phyloP scores from a whole-genome alignment of 2,797 vertebrate species.

The Enteromius unitaeniatus region DNA sequence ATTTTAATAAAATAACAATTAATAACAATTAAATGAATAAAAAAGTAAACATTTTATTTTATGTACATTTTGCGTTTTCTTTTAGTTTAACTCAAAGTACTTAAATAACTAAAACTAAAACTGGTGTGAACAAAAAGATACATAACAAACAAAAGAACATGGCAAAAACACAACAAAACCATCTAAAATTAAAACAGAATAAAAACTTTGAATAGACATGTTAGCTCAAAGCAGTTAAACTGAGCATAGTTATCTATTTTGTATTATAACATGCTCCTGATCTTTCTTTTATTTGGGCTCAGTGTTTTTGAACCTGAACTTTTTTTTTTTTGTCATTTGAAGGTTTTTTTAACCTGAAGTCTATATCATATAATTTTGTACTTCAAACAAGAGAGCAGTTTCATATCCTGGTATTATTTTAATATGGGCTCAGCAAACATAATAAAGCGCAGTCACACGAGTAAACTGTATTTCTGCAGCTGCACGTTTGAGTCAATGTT shows the following conservation, averaged over 20 bases:
- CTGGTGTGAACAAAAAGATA: too few relatives aligned
- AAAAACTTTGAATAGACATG: not conserved
- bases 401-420: conserved; percentile 3
- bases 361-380: not conserved
- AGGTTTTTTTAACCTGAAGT: not conserved
- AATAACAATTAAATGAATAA: too few relatives aligned
- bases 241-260: not conserved
- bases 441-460: not conserved
- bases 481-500: conserved; percentile 52
- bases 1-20: too few relatives aligned
- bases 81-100: too few relatives aligned
- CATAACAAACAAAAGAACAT: too few relatives aligned
- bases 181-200: too few relatives aligned
- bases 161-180: too few relatives aligned
- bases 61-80: too few relatives aligned
- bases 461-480: conserved; percentile 44
- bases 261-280: too few relatives aligned
- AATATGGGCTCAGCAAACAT: conserved; percentile 6
- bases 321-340: too few relatives aligned
- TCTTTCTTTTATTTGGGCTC: not conserved
- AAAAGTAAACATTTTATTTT: too few relatives aligned
- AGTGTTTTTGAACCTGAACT: not conserved
- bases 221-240: not conserved
- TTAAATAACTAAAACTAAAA: too few relatives aligned
- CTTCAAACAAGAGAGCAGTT: not conserved